Base-by-base conservation (phyloP, 2,113 vertebrate genomes). In the Zosterops pallidus region DNA sequence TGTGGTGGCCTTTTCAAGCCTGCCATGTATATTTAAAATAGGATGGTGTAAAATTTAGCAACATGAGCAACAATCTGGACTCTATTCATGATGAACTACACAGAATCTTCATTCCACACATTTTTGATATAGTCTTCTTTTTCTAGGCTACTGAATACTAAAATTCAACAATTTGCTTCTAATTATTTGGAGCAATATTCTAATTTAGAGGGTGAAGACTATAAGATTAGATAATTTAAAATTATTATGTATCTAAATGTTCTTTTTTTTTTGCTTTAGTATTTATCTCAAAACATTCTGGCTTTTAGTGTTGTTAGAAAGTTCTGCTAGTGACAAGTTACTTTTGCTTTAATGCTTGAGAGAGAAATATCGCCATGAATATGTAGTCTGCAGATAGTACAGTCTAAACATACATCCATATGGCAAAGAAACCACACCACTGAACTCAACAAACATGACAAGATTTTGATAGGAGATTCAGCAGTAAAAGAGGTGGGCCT, bases 241-340 rank as follows among this genome's bases (percentile, higher is more conserved):
- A 35, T 50, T 0, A 22, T 39, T 44, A 42, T 1, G 2, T 67
- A 35, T 22, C 4, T 39, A 4, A 1, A 39, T 39, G 11, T 39
- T 8, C 24, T 31, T n/a, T n/a, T 41, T 41, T 37, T 11, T 33
- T 33, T 29, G 0, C 9, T 67, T 67, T n/a, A 7, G 3, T 46
- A 17, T 70, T 69, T 81, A 23, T 28, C 4, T 82, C 44, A 41
- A 72, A 83, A 2, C 1, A 55, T 49, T 90, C 6, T 52, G 16
- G 3, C 1, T 74, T 26, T 57, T 57, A 42, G 13, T 65, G 49
- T 85, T 47, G 4, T 49, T 69, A 28, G 14, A 14, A 87, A 47
- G 12, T 28, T 53, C 26, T 62, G 14, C 4, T 57, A 42, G 15
- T n/a, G 62, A 42, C 4, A 79, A 29, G 57, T 77, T 20, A 69